Conservation (phyloP, 2,888 invertebrate genomes). For the Nineta flava region DNA sequence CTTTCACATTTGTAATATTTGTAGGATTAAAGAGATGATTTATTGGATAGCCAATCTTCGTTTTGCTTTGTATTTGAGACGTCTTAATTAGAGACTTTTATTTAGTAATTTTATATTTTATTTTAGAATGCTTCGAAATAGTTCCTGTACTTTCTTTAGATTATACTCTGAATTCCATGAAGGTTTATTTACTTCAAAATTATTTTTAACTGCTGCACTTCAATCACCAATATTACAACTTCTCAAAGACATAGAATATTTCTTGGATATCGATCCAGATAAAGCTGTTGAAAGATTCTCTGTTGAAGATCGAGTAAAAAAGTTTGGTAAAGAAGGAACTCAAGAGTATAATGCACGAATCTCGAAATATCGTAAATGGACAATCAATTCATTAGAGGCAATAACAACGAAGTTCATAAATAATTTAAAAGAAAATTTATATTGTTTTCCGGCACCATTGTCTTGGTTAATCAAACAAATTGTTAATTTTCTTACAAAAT, state of each 20-base stretch:
- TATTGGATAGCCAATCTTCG: too few species aligned
- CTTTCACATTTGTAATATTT: too few species aligned
- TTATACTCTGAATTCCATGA: constrained; percentile 82
- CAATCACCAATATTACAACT: constrained; percentile 84
- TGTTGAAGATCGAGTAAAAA: constrained; percentile 34
- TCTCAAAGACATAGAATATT: constrained; percentile 79
- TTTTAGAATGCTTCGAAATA: constrained; percentile 58
- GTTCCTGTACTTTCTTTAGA: constrained; percentile 73
- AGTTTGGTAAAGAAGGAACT: constrained; percentile 64
- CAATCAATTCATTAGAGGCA: constrained; percentile 60
- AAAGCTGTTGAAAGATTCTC: constrained; percentile 57
- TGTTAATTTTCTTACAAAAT: constrained; percentile 47
- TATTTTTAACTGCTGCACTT: constrained; percentile 84
- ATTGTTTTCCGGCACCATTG: constrained; percentile 77
- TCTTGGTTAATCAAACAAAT: constrained; percentile 85
- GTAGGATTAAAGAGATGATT: too few species aligned
- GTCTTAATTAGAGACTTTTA: neutral
- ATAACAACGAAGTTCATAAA: constrained; percentile 68
- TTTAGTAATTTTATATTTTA: neutral
- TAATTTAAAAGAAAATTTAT: constrained; percentile 69
- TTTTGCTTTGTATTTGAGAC: neutral
- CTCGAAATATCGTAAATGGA: constrained; percentile 62
- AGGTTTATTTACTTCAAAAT: constrained; percentile 74
- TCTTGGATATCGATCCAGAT: constrained; percentile 81
- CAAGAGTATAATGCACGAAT: constrained; percentile 56